A percentile compares a stretch with the other conserved stretches of the same genome.
Evolutionary conservation across 2,113 vertebrate species (phyloP).

Genomic region (Ictidomys tridecemlineatus): DNA sequence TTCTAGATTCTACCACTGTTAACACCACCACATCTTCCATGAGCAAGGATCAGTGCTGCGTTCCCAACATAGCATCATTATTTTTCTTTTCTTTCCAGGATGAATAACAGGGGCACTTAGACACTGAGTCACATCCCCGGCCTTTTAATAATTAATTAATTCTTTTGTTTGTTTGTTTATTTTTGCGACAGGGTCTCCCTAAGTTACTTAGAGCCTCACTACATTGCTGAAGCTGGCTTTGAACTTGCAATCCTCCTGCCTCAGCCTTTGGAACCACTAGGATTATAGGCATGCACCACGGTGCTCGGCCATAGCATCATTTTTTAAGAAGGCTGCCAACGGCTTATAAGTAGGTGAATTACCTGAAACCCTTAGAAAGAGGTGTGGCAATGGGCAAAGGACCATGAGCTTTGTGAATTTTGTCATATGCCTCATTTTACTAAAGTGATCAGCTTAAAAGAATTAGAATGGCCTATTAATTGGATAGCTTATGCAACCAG

Average conservation of each 20-base stretch:
- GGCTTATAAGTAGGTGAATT: neutral
- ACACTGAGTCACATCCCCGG: too few relatives aligned
- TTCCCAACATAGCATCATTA: neutral
- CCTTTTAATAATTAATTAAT: too few relatives aligned
- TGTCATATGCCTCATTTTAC: neutral
- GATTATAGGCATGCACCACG: too few relatives aligned
- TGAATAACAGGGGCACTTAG: too few relatives aligned
- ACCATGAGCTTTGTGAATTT: neutral
- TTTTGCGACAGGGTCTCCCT: too few relatives aligned
- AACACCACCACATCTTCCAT: accelerated
- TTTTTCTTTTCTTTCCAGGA: neutral
- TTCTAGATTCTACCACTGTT: neutral
- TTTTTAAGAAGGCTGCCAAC: neutral
- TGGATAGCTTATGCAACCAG: neutral
- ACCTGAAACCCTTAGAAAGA: neutral
- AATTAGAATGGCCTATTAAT: neutral
- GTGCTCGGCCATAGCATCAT: neutral
- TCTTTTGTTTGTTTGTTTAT: too few relatives aligned
- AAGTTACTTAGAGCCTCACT: too few relatives aligned
- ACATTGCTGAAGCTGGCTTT: too few relatives aligned
- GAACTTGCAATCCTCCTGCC: too few relatives aligned
- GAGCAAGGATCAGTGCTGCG: neutral
- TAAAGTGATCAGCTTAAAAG: neutral
- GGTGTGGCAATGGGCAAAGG: neutral
- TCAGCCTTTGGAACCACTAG: too few relatives aligned